Evolutionary conservation across 1,140 invertebrate genomes (phyloP), one percentile per base, ranked within the genome.

Genomic region (Magallana gigas): DNA sequence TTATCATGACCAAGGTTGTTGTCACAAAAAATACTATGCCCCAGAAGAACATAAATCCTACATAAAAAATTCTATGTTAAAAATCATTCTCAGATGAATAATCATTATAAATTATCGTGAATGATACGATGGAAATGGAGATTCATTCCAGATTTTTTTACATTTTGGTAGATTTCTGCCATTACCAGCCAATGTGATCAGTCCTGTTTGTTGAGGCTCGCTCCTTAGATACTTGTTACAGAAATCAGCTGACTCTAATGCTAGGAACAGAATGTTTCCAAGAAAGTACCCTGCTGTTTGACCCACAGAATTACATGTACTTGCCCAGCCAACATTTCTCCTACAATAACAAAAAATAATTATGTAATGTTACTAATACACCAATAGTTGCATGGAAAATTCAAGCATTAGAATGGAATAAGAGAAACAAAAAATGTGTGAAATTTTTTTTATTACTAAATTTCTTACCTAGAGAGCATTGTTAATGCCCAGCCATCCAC

Each of bases 401-500:
- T 48, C 0, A 48, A 48, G 36, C 62, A 64, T 64, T 64, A 2
- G 14, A 23, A 23, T 23, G 0, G 23, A 23, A 23, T 23, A 23
- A 23, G 23, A 23, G 23, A 64, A 18, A 64, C 14, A 64, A 18
- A 48, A 48, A 36, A 48, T 11, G 29, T 57, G 81, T 29, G 14
- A 18, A 16, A 48, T 60, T 83, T 16, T n/a, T 57, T 48, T 48
- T 48, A 48, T 4, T 48, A 18, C 16, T 14, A 16, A 14, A 56
- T 57, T 84, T 90, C 89, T 91, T 94, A 97, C 96, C 97, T 97
- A 94, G 98, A 98, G 4, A 99, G 95, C 98, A 99, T 99, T 4
- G 99, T 99, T 1, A 99, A 95, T 1, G 99, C 99, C 99, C 99
- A 99, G 4, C 99, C 99, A 96, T 99, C 99, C 1, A 99, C 99